Evolutionary conservation across 2,888 invertebrate genomes (phyloP), one percentile per base, ranked within the genome.

Genomic region (Scrobipalpa costella): DNA sequence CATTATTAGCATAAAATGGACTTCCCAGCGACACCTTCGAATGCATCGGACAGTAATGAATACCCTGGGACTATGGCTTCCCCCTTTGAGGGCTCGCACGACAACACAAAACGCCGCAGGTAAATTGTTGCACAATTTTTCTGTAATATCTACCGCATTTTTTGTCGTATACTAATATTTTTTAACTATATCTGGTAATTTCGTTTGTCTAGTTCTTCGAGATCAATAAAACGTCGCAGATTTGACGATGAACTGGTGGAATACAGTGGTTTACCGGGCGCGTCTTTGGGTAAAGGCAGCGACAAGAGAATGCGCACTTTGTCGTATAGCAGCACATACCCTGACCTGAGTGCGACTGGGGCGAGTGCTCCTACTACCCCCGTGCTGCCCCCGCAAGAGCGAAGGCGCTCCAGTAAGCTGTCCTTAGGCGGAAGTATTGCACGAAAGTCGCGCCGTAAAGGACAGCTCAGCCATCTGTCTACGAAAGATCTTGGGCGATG

Each of bases 241-340:
- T 99, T 99, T 87, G 99, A 99, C 81, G 99, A 99, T 93, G 99
- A 99, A 87, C 91, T 99, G 64, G 98, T 99, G 0, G 98, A 99
- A 75, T 97, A 97, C 71, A 97, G 97, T 82, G 94, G 95, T 60
- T 86, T 94, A 73, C 94, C 94, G 0, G 94, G 92, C 1, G 88
- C 91, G 2, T 91, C 92, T 0, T 73, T 90, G 21, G 88, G 89
- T 0, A 92, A 92, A 75, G 84, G 85, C 40, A 91, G 83, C 21
- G 64, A 84, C 50, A 91, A 91, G 66, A 77, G 92, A 63, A 85
- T 92, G 68, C 86, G 92, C 3, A 91, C 92, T 0, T 90, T 89
- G 57, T 92, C 92, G 0, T 90, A 92, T 66, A 88, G 92, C 0
- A 92, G 93, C 63, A 92, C 92, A 2, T 83, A 92, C 60, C 89